Evolutionary conservation across 2,113 vertebrate species (phyloP).

Genomic region (Ciconia stormi): DNA sequence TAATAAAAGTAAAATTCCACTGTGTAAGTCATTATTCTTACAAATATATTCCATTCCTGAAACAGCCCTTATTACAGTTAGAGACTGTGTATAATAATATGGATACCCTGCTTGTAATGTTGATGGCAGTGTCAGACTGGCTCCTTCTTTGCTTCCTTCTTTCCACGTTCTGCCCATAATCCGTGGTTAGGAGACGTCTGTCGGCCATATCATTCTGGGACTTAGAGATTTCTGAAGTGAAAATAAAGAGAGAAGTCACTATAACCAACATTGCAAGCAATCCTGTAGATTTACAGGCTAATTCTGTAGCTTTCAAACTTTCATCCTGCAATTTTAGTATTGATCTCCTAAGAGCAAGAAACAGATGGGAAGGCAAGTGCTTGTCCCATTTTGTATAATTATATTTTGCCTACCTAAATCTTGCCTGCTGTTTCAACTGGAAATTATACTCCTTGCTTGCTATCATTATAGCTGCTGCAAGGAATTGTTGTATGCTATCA

Average conservation of each 20-base stretch:
- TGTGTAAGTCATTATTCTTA: neutral
- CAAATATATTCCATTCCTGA: neutral
- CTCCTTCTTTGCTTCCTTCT: constrained; percentile 77
- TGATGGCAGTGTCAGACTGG: constrained; percentile 88
- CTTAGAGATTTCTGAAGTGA: constrained; percentile 83
- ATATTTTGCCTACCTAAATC: neutral
- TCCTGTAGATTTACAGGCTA: neutral
- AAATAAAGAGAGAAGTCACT: neutral
- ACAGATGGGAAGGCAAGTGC: neutral
- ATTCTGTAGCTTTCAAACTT: neutral
- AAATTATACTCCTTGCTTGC: neutral
- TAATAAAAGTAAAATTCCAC: neutral
- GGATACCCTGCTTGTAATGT: constrained; percentile 67
- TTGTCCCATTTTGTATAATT: neutral
- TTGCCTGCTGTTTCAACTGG: neutral
- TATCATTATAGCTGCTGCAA: neutral
- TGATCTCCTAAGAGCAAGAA: neutral
- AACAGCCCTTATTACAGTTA: neutral
- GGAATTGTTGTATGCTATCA: neutral
- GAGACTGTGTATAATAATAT: neutral
- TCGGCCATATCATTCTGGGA: constrained; percentile 89
- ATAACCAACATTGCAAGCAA: neutral
- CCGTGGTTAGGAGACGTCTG: constrained; percentile 68
- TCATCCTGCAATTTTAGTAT: neutral
- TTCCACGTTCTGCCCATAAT: constrained; percentile 12